Base-by-base conservation (phyloP, 2,113 vertebrate species). In the Anser cygnoides region DNA sequence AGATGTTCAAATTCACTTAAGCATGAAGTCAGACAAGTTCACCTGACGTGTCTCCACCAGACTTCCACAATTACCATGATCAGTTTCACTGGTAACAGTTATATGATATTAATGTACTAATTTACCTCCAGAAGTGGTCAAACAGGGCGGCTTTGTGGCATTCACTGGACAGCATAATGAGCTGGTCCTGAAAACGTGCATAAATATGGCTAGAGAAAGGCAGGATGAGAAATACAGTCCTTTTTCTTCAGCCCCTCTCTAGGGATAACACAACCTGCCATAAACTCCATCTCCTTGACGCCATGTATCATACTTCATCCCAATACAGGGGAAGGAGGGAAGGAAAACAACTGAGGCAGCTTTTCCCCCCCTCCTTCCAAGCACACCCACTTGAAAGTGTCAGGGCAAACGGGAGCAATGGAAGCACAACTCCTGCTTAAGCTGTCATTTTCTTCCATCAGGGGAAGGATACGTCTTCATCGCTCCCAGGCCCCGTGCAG, bases 81-180 rank as follows among this genome's bases (percentile, higher is more conserved):
- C 63, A 55, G 74, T 73, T 82, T 93, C 82, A 74, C 59, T 74
- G 78, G 63, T 83, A 90, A 86, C 37, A 86, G 84, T 90, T 83
- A 54, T 22, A 80, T 9, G 5, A 41, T 35, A 73, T 29, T 83
- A 50, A 87, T 87, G 75, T 89, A 76, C 89, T 63, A 90, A 31
- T 83, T 81, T 9, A 13, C 21, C 50, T 25, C 0, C 58, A n/a
- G 55, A 72, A 44, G 13, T 0, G 41, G 9, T 10, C 26, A 37
- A 75, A 87, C 17, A 61, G 57, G 35, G 75, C 62, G 66, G 75
- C 23, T 22, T 20, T 54, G 57, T 31, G 66, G 66, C 43, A n/a
- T 44, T 21, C 44, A 31, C 31, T 11, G 31, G 43, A n/a, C 66
- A 46, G 13, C 3, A 4, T 8, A 84, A 83, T 1, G 9, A 81